These are phyloP conservation scores for Rhorus exstirpatorius DNA, from an alignment of 2,888 invertebrate genomes.

Conservation along the genomic window DNA sequence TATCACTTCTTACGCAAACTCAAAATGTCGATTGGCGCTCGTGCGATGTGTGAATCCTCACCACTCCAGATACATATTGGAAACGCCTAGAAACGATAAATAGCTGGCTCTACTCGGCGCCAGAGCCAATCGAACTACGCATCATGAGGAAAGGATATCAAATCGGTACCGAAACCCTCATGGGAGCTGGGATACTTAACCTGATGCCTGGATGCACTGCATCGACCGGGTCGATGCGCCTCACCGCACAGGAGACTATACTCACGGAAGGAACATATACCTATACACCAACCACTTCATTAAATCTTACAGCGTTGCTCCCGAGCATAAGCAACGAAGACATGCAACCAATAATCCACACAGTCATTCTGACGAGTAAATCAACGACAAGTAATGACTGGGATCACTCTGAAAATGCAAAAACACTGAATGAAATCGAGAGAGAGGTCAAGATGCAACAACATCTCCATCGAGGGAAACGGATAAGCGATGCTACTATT, in stretches of 20 bases:
- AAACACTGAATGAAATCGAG: background rate
- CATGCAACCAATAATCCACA: background rate
- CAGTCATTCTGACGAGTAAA: background rate
- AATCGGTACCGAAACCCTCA: background rate
- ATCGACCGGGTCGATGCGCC: background rate
- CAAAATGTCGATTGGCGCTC: background rate
- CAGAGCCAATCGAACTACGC: background rate
- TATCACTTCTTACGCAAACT: background rate
- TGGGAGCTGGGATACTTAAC: background rate
- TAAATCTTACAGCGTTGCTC: background rate
- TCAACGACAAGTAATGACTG: background rate
- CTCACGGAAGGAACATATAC: background rate
- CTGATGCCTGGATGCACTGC: background rate
- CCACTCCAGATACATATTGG: background rate
- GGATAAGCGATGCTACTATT: background rate
- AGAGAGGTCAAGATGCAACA: background rate
- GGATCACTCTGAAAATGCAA: background rate
- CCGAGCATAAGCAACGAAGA: background rate
- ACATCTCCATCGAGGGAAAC: background rate
- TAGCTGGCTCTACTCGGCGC: background rate
- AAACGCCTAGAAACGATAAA: background rate
- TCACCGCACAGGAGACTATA: background rate
- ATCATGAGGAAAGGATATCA: background rate
- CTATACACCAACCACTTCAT: background rate
- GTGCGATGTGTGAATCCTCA: background rate